A percentile compares a stretch with the other conserved stretches of the same genome.
Evolutionary conservation across 2,113 vertebrate species (phyloP).

Genomic region (Sclerurus mexicanus): DNA sequence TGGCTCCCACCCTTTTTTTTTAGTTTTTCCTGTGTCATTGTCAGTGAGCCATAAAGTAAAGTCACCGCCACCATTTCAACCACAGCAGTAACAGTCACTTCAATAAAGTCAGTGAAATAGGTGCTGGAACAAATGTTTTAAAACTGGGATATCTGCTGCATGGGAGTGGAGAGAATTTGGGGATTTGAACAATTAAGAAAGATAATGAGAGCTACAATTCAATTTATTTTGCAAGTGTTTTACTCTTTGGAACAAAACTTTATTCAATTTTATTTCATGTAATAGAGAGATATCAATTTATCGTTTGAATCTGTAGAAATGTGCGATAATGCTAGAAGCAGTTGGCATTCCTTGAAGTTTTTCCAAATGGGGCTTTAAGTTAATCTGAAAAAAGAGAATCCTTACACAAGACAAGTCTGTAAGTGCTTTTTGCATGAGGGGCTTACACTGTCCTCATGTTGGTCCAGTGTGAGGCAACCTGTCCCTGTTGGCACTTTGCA

Average conservation of each 20-base stretch:
- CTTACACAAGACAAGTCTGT: background rate
- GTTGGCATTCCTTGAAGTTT: background rate
- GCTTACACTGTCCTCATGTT: constrained; percentile 3
- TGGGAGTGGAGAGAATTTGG: background rate
- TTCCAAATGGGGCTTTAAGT: background rate
- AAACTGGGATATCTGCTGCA: background rate
- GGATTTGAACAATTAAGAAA: background rate
- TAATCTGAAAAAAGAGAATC: background rate
- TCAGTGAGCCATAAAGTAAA: background rate
- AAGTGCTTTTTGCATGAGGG: background rate
- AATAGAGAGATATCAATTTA: background rate
- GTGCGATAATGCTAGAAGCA: background rate
- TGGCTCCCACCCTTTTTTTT: background rate
- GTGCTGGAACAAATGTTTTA: background rate
- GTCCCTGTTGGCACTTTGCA: background rate
- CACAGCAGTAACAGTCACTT: background rate
- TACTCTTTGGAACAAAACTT: background rate
- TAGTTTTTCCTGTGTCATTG: background rate
- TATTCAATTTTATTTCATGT: background rate
- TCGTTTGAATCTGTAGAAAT: background rate
- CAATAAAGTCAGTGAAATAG: background rate
- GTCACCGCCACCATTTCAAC: background rate
- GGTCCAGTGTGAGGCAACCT: background rate
- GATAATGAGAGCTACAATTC: background rate
- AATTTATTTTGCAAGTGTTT: background rate